These are phyloP conservation scores for Leucania comma DNA, from an alignment of 2,888 invertebrate species.

Conservation along the genomic window DNA sequence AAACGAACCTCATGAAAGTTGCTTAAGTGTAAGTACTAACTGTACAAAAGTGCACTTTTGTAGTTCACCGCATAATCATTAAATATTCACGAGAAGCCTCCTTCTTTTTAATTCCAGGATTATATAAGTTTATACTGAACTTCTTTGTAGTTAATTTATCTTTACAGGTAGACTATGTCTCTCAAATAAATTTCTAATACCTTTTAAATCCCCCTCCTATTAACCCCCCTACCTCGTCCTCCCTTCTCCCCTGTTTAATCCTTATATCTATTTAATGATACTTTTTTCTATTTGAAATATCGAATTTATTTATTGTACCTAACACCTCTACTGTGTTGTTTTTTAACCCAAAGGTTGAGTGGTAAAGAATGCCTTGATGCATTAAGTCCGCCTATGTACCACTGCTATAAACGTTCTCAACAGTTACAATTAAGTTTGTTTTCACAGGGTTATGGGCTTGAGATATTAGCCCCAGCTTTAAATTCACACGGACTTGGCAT, in stretches of 20 bases:
- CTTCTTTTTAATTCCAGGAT: not conserved
- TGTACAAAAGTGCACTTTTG: not conserved
- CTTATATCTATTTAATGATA: too few species aligned
- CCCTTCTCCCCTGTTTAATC: too few species aligned
- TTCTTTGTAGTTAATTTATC: not conserved
- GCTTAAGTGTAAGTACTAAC: slow-evolving; percentile 78
- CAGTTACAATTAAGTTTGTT: not conserved
- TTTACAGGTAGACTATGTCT: not conserved
- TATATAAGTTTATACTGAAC: not conserved
- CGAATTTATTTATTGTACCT: too few species aligned
- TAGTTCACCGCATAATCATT: not conserved
- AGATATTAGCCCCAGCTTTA: slow-evolving; percentile 89
- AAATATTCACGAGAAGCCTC: not conserved
- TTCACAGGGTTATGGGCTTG: slow-evolving; percentile 85
- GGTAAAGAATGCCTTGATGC: too few species aligned
- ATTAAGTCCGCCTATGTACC: too few species aligned
- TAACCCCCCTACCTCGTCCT: too few species aligned
- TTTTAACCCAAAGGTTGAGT: too few species aligned
- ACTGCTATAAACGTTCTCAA: too few species aligned
- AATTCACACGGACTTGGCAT: slow-evolving; percentile 87
- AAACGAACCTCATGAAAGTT: slow-evolving; percentile 92
- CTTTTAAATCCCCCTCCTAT: too few species aligned
- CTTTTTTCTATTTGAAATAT: too few species aligned
- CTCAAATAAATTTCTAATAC: too few species aligned
- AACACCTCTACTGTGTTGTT: too few species aligned